A percentile compares a stretch with the other conserved stretches of the same genome.
Evolutionary conservation across 64 coral and sea anemone genomes (phyloP).

Genomic region (Acropora tenuis): DNA sequence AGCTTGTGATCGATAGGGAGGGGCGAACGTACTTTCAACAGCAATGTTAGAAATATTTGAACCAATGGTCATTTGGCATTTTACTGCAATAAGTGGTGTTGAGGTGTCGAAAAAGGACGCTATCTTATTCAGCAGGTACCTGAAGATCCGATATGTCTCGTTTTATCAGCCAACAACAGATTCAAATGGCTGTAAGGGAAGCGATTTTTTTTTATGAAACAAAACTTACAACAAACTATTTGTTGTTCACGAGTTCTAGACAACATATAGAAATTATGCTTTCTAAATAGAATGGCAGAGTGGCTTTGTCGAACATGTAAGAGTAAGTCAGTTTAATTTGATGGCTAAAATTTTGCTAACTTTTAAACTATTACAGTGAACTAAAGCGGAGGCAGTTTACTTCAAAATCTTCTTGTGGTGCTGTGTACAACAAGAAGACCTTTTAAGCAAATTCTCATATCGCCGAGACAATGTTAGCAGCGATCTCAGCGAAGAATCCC

Average conservation of each 20-base stretch:
- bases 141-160: background rate
- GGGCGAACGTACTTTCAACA: background rate
- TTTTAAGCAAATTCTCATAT: too few species aligned
- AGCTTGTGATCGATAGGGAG: background rate
- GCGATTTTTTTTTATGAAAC: background rate
- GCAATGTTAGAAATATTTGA: background rate
- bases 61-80: background rate
- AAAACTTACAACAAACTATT: background rate
- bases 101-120: slow-evolving; percentile 3
- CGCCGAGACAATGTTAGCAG: too few species aligned
- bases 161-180: background rate
- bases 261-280: background rate
- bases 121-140: slow-evolving; percentile 17
- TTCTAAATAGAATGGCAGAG: too few species aligned
- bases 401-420: too few species aligned
- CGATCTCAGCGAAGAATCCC: too few species aligned
- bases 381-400: too few species aligned
- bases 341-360: too few species aligned
- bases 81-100: background rate
- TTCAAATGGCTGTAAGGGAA: background rate
- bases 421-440: too few species aligned
- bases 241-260: background rate
- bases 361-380: too few species aligned
- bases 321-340: too few species aligned
- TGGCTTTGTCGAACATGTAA: too few species aligned